phyloP scores from a whole-genome alignment of 2,888 invertebrate species.

The Eumacrocentrus americanus region DNA sequence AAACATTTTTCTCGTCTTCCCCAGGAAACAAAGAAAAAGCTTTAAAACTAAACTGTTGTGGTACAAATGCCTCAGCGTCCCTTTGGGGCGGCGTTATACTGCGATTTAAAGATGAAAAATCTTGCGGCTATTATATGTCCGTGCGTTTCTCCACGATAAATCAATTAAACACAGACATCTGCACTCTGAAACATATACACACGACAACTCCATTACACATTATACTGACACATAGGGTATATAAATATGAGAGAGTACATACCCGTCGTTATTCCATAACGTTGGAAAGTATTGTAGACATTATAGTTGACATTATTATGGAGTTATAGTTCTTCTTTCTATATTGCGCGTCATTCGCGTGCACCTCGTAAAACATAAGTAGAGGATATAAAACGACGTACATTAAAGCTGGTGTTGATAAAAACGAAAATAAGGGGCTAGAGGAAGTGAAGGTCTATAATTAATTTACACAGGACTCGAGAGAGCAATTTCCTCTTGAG shows the following conservation, averaged over 20 bases:
- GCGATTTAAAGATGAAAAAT: conserved; percentile 16
- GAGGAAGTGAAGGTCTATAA: not conserved
- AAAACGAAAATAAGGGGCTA: not conserved
- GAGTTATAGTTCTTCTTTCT: conserved; percentile 21
- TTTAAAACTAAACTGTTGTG: conserved; percentile 30
- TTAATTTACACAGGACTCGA: not conserved
- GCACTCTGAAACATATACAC: conserved; percentile 12
- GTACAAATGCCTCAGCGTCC: conserved; percentile 30
- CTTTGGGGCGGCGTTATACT: conserved; percentile 18
- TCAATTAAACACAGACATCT: conserved; percentile 2
- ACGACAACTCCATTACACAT: conserved; percentile 14
- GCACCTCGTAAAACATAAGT: conserved; percentile 13
- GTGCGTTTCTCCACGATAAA: not conserved
- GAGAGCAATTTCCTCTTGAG: not conserved
- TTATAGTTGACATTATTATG: conserved; percentile 18
- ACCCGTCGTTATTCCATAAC: conserved; percentile 34
- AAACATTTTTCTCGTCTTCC: not conserved
- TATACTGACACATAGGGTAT: not conserved
- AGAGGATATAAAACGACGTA: conserved; percentile 5
- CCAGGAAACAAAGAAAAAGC: conserved; percentile 24
- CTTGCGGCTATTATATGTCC: no score
- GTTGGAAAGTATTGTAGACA: conserved; percentile 39
- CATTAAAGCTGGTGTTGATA: conserved; percentile 7
- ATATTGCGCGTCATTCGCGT: conserved; percentile 10
- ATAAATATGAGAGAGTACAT: conserved; percentile 18